A percentile compares a stretch with the other conserved stretches of the same genome.
These are phyloP conservation scores for Argyrosomus regius DNA, from an alignment of 2,797 vertebrate species.

Conservation along the genomic window DNA sequence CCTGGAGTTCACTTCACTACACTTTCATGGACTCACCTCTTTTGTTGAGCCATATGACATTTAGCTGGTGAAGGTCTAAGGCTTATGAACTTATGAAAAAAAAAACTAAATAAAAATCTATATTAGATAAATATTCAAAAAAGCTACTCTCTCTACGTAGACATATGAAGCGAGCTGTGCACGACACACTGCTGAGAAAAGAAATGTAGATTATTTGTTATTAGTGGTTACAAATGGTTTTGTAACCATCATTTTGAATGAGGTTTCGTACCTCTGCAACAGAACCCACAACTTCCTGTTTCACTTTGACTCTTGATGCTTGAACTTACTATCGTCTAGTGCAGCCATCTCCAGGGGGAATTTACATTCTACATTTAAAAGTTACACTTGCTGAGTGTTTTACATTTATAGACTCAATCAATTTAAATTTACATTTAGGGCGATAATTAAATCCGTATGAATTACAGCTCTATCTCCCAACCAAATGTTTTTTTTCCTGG, in stretches of 20 bases:
- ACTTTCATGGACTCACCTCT: background rate
- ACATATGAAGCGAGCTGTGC: background rate
- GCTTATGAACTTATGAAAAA: background rate
- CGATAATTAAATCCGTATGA: conserved; percentile 4
- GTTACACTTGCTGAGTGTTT: background rate
- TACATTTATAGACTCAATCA: background rate
- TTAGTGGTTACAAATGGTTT: background rate
- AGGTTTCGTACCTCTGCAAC: background rate
- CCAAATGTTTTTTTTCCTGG: background rate
- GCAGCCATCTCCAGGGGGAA: background rate
- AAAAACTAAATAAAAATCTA: background rate
- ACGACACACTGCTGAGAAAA: background rate
- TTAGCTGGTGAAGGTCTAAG: background rate
- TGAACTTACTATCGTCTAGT: background rate
- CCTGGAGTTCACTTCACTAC: background rate
- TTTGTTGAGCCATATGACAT: background rate
- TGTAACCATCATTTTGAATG: background rate
- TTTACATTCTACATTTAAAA: background rate
- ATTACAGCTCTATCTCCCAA: background rate
- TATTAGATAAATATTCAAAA: background rate
- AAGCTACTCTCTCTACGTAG: background rate
- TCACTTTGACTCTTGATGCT: background rate
- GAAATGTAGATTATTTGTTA: background rate
- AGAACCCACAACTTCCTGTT: background rate
- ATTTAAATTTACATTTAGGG: background rate